Base-by-base conservation (phyloP, 2,797 vertebrate genomes). In the Acipenser ruthenus region DNA sequence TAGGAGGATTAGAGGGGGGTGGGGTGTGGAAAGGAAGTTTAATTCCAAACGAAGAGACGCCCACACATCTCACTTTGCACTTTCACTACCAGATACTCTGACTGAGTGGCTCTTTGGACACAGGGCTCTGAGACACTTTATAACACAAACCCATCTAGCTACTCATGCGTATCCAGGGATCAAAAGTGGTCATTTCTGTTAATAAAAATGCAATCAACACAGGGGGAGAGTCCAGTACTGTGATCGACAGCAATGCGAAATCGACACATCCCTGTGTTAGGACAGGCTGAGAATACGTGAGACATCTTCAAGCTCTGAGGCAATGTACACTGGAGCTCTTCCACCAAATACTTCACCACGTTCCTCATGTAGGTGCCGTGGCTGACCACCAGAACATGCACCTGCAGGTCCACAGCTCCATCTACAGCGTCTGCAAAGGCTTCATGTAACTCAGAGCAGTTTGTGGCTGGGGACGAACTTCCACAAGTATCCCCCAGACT, bases 321-420 rank as follows among this genome's bases (percentile, higher is more conserved):
- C 58, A 95, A 80, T 50, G 76, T 72, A 72, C 94, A 93, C 49
- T 76, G 72, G 5, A 95, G 82, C 71, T 95, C 90, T 49, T 92
- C 92, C 64, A 96, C 80, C 6, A 99, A 87, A 82, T 97, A 93
- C 68, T 70, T 79, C 15, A 93, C 69, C 74, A 91, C 92, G 56
- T 87, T 86, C 10, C 87, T 91, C 83, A 99, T 96, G 80, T 92
- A 98, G 1, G 93, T 94, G 0, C 96, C 95, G 0, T 99, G 96
- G 80, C 94, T 95, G 76, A 99, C 95, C 23, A 92, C 87, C 72
- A 98, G 80, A 49, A 87, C 77, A 64, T 91, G 93, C 72, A 89
- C 80, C 0, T 70, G 71, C 59, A 90, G 63, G 0, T 70, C 79
- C 5, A 60, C 65, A 0, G 78, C 67, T 0, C 73, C 80, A 0